phyloP scores from a whole-genome alignment of 2,797 vertebrate genomes.

The Acanthopagrus latus region DNA sequence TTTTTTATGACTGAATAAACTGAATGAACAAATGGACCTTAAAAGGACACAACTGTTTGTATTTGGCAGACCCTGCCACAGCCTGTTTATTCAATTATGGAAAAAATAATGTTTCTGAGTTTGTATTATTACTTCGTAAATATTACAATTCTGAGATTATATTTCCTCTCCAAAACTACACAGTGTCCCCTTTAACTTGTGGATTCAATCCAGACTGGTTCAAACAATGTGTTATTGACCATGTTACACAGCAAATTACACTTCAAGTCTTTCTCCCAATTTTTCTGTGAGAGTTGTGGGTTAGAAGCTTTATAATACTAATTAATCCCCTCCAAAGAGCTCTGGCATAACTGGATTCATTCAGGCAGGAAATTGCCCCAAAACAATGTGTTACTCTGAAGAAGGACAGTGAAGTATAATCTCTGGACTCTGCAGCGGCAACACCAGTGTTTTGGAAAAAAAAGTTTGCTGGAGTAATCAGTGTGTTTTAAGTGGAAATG shows the following conservation, averaged over 20 bases:
- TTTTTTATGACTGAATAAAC: no score
- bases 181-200: no score
- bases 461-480: not conserved
- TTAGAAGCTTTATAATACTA: constrained; percentile 24
- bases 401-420: constrained; percentile 30
- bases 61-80: no score
- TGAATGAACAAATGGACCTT: no score
- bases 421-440: constrained; percentile 30
- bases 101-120: no score
- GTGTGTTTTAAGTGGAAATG: not conserved
- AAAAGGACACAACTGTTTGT: no score
- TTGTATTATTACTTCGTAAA: no score
- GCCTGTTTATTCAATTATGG: no score
- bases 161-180: no score
- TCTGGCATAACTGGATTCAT: constrained; percentile 57
- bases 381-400: constrained; percentile 37
- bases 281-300: constrained; percentile 19
- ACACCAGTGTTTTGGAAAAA: constrained; percentile 26
- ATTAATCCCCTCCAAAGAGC: constrained; percentile 51
- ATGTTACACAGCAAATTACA: constrained; percentile 13
- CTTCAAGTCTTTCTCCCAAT: not conserved
- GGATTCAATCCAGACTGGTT: not conserved
- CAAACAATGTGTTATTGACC: constrained; percentile 8
- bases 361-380: constrained; percentile 48
- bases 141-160: no score